phyloP scores from a whole-genome alignment of 2,797 vertebrate species.

The Halcyon leucocephala region DNA sequence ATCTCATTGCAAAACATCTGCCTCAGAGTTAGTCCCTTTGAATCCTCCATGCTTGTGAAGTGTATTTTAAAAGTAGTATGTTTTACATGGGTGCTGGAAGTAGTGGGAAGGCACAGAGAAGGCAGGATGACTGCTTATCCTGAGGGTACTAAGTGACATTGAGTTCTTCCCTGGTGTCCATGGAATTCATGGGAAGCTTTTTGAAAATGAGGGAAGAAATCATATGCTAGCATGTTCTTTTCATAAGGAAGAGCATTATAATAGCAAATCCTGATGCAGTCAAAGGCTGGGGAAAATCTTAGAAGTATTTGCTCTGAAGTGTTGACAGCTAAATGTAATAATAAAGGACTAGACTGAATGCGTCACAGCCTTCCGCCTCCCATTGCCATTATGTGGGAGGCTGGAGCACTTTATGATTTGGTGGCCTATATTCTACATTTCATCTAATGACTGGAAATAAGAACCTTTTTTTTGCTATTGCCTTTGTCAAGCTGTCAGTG shows the following conservation, averaged over 20 bases:
- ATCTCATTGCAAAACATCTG: background rate
- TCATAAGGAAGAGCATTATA: background rate
- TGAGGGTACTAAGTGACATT: too few relatives aligned
- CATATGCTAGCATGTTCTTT: rapidly evolving
- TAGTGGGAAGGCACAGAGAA: background rate
- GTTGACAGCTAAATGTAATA: background rate
- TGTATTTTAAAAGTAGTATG: background rate
- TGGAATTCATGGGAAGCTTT: background rate
- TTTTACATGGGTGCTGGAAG: background rate
- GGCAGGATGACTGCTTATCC: background rate
- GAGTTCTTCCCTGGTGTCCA: background rate
- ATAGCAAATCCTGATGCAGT: background rate
- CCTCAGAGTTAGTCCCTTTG: background rate
- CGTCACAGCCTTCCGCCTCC: background rate
- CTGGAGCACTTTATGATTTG: background rate
- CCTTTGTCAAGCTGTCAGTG: background rate
- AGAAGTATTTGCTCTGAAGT: background rate
- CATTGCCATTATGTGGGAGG: background rate
- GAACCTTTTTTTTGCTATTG: background rate
- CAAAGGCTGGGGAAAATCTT: background rate
- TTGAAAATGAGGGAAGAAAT: background rate
- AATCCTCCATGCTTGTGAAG: background rate
- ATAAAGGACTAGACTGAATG: conserved; percentile 1
- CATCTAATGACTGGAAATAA: background rate
- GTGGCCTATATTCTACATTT: background rate